These are phyloP conservation scores for Papilio glaucus DNA, from an alignment of 1,140 invertebrate species.

Conservation along the genomic window DNA sequence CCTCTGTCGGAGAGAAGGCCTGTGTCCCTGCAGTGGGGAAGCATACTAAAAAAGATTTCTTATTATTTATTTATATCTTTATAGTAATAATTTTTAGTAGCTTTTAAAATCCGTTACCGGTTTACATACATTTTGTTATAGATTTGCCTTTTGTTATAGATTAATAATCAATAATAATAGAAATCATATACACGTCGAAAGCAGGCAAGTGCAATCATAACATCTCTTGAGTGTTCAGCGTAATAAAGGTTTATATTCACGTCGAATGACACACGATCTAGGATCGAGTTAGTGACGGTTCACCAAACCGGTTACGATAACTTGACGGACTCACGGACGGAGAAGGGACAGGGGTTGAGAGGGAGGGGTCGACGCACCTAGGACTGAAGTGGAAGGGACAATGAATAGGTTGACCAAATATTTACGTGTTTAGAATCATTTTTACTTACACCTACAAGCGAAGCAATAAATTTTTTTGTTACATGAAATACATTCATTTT, in stretches of 20 bases:
- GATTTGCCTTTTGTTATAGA: too few relatives aligned
- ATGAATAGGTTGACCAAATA: slow-evolving; percentile 12
- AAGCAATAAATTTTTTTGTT: not conserved
- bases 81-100: too few relatives aligned
- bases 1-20: too few relatives aligned
- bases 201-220: not conserved
- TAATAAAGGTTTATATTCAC: slow-evolving; percentile 16
- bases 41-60: too few relatives aligned
- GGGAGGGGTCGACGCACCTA: slow-evolving; percentile 8
- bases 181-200: not conserved
- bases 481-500: too few relatives aligned
- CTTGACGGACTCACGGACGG: slow-evolving; percentile 29
- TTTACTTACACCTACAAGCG: not conserved
- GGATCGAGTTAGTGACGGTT: slow-evolving; percentile 28
- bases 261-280: slow-evolving; percentile 29
- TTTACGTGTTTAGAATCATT: not conserved
- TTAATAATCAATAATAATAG: too few relatives aligned
- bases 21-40: too few relatives aligned
- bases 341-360: not conserved
- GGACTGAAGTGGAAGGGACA: slow-evolving; percentile 6
- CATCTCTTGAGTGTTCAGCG: not conserved
- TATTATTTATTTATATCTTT: too few relatives aligned
- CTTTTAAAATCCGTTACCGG: too few relatives aligned
- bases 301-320: slow-evolving; percentile 27
- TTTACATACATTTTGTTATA: too few relatives aligned